Evolutionary conservation across 35 echinoderm and acorn worm species (phyloP).

Genomic region (Holothuria glaberrima): DNA sequence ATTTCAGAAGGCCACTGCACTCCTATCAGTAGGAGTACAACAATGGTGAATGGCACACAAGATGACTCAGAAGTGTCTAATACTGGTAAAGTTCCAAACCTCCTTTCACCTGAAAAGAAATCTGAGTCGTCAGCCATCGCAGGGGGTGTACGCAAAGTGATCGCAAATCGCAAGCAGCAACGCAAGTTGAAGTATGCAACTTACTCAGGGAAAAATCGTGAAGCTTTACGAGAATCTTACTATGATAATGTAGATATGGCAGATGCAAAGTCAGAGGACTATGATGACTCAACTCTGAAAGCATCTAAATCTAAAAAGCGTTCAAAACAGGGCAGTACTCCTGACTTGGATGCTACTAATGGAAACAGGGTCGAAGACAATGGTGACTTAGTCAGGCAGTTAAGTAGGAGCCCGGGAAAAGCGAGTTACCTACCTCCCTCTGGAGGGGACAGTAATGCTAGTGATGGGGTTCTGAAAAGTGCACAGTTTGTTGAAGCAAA

Average conservation of each 20-base stretch:
- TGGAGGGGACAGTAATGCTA: background rate
- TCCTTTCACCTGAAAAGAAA: constrained; percentile 33
- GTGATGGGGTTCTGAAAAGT: constrained; percentile 73
- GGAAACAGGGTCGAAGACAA: background rate
- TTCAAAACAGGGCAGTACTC: background rate
- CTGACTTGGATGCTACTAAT: constrained; percentile 8
- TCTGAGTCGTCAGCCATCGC: constrained; percentile 20
- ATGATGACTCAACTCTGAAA: constrained; percentile 43
- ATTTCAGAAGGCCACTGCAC: background rate
- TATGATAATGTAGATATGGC: constrained; percentile 84
- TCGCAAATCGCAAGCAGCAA: constrained; percentile 63
- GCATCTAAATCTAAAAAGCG: constrained; percentile 25
- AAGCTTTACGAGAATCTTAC: constrained; percentile 64
- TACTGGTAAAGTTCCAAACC: background rate
- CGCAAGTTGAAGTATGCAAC: constrained; percentile 85
- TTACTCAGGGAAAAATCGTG: constrained; percentile 76
- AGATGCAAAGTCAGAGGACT: constrained; percentile 46
- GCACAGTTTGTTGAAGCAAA: constrained; percentile 81
- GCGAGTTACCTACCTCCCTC: constrained; percentile 1
- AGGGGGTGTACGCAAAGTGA: constrained; percentile 69
- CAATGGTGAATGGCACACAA: constrained; percentile 40
- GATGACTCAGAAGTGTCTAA: background rate
- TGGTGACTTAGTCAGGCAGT: constrained; percentile 1
- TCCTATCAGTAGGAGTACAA: background rate
- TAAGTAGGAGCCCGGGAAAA: constrained; percentile 3